Base-by-base conservation (phyloP, 92 coral and sea anemone genomes). In the Pocillopora grandis region DNA sequence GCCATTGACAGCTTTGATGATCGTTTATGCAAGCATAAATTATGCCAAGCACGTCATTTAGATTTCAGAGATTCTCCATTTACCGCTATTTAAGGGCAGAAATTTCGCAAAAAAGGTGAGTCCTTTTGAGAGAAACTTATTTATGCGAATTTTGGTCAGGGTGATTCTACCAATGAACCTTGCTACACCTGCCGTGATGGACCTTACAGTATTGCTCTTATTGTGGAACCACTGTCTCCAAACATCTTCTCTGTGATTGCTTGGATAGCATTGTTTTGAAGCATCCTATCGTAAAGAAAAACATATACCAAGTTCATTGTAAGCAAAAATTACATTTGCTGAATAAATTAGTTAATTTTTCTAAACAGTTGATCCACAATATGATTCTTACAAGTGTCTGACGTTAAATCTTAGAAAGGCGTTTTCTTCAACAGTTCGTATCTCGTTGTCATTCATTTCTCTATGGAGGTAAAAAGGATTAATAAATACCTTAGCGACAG, bases 171-270 rank as follows among this genome's bases (percentile, higher is more conserved):
- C 52, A 42, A 42, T 42, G 52, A 42, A 42, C 52, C 52, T 42
- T 42, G 52, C 52, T 42, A 42, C 52, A 42, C 52, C 52, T 42
- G 56, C 20, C 9, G 2, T 66, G 1, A 2, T 18, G 12, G 13
- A 35, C 57, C 88, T 84, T 84, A 84, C 88, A 84, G 62, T 61
- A 58, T 56, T 66, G 62, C 83, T 31, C 71, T 67, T 76, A 84
- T 84, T 13, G 31, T 56, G 4, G 98, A 91, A 16, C 92, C 98
- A 73, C 91, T 80, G 84, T 88, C 89, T 1, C 95, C 98, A 88
- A 94, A 94, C 85, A 94, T 89, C 87, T 91, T 89, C 60, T 76
- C 91, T 52, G 93, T 94, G 31, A 94, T 88, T 11, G 89, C 98
- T 66, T 92, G 85, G 57, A 94, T 83, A 20, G 80, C 83, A 72